Conservation (phyloP, 2,888 invertebrate species). For the Eupithecia subumbrata region DNA sequence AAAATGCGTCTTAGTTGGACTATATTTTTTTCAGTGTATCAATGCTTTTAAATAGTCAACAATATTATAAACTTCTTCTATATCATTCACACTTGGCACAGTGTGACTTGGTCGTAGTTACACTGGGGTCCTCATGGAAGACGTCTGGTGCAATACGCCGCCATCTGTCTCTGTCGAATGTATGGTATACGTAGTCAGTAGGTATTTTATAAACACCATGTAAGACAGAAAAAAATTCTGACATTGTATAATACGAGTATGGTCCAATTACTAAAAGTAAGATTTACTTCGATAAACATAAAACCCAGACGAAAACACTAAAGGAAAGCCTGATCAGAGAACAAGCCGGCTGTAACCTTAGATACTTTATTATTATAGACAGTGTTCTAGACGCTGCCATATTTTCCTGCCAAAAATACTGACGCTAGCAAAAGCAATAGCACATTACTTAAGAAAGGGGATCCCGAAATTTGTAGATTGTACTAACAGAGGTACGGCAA, state of each 20-base stretch:
- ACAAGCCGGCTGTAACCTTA: slow-evolving; percentile 27
- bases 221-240: neutral
- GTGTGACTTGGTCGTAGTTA: neutral
- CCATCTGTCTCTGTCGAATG: neutral
- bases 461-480: slow-evolving; percentile 69
- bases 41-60: neutral
- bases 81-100: neutral
- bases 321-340: slow-evolving; percentile 26
- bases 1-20: too few relatives aligned
- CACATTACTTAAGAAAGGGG: slow-evolving; percentile 70
- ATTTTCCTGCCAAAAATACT: slow-evolving; percentile 49
- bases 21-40: neutral
- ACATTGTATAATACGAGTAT: neutral
- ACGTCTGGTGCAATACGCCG: neutral
- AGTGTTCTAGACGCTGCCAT: slow-evolving; percentile 32
- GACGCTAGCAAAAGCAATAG: slow-evolving; percentile 57
- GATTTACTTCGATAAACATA: slow-evolving; percentile 10
- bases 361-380: slow-evolving; percentile 34
- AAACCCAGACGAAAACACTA: slow-evolving; percentile 30
- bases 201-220: neutral
- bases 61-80: neutral
- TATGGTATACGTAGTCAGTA: neutral
- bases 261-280: neutral
- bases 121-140: neutral
- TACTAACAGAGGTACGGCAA: slow-evolving; percentile 56